These are phyloP conservation scores for Oryzias sinensis DNA, from an alignment of 2,797 vertebrate genomes.

Conservation along the genomic window DNA sequence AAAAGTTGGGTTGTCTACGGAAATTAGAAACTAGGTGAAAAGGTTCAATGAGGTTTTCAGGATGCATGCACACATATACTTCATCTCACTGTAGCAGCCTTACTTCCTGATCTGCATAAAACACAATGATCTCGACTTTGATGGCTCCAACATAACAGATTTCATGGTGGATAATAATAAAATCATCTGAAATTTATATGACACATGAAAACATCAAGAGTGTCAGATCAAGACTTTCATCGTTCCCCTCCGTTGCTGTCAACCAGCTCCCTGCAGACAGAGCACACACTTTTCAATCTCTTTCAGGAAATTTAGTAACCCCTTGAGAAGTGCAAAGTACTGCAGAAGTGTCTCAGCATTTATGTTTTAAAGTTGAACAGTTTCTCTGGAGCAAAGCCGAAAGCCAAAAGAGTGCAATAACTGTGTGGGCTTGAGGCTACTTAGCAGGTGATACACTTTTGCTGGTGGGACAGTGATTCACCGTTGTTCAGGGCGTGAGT, in stretches of 20 bases:
- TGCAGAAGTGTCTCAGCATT: not conserved
- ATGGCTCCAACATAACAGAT: not conserved
- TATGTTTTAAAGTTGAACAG: not conserved
- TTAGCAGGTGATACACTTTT: slow-evolving; percentile 4
- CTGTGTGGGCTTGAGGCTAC: not conserved
- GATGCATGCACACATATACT: too few relatives aligned
- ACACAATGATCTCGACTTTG: too few relatives aligned
- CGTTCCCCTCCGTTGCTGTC: not conserved
- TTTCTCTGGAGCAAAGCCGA: too few relatives aligned
- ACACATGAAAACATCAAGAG: slow-evolving; percentile 11
- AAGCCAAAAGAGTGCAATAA: too few relatives aligned
- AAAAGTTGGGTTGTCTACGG: too few relatives aligned
- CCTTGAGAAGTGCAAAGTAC: too few relatives aligned
- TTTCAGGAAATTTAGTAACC: not conserved
- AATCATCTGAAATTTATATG: not conserved
- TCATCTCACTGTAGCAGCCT: too few relatives aligned
- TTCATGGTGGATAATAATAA: slow-evolving; percentile 5
- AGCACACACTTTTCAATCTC: not conserved
- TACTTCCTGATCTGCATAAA: too few relatives aligned
- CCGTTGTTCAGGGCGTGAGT: not conserved
- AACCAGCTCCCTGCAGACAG: not conserved
- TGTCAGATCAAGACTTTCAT: not conserved
- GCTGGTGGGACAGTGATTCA: slow-evolving; percentile 7
- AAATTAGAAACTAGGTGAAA: too few relatives aligned
- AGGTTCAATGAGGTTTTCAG: too few relatives aligned